Base-by-base conservation (phyloP, 2,888 invertebrate genomes). In the Eumerus sabulonum region DNA sequence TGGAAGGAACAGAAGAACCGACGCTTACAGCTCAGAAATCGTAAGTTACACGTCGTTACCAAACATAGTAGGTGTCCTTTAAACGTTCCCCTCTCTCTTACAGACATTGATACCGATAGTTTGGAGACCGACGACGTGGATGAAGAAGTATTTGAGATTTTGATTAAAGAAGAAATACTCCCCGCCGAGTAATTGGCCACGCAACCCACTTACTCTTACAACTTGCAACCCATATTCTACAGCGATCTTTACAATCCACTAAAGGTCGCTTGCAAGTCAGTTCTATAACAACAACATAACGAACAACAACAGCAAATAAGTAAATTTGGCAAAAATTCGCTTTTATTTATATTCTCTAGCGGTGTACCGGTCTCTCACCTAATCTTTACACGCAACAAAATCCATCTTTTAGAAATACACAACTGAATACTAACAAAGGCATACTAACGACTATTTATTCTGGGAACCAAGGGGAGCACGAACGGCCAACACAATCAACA, bases 111-210 rank as follows among this genome's bases (percentile, higher is more conserved):
- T 88, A 98, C 98, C n/a, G 98, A 98, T 90, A 95, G 94, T 87
- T 90, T 97, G 84, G 95, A 96, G 88, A 94, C 94, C 60, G 96
- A 97, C 86, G 96, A 97, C 88, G 93, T 96, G 85, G 97, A 97
- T 88, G 98, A 98, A 88, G 98, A 98, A 91, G 92, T 95, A 87
- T 94, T 98, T 86, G 98, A 98, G 94, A 98, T 98, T 94, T 96
- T 98, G 92, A 93, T 98, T 88, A 98, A 98, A 92, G 97, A 98
- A 91, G 98, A 98, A 92, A 92, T 93, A 86, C 94, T 93, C 16
- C 89, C 93, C 84, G 91, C 95, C 87, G 95, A 95, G 91, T 95
- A 94, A 84, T 84, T 85, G 82, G 84, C 83, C 14, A 48, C 18
- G 11, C 36, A 14, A n/a, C n/a, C 50, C 13, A 27, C 4, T 16